These are phyloP conservation scores for Geotria australis DNA, from an alignment of 2,797 vertebrate species.

Conservation along the genomic window DNA sequence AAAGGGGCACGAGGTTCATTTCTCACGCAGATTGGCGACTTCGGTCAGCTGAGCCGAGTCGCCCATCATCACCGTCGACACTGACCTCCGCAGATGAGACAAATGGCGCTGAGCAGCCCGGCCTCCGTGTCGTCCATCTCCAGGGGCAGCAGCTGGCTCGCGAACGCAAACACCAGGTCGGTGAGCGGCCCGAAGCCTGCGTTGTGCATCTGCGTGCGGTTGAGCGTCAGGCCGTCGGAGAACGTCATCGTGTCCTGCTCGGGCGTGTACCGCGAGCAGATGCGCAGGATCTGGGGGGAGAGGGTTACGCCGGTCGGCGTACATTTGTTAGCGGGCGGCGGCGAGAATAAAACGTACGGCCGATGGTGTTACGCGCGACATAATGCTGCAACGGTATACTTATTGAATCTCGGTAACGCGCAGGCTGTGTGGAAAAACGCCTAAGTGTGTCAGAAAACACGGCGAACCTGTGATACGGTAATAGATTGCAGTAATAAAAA, in stretches of 20 bases:
- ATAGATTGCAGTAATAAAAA: no score
- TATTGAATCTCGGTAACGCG: no score
- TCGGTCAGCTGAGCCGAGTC: background rate
- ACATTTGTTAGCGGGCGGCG: no score
- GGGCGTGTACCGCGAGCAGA: conserved; percentile 70
- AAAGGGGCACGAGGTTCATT: no score
- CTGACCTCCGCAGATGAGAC: conserved; percentile 66
- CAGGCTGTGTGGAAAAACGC: no score
- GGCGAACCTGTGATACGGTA: no score
- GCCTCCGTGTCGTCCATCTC: conserved; percentile 89
- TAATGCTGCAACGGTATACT: no score
- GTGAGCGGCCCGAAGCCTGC: conserved; percentile 70
- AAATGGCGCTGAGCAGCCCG: conserved; percentile 83
- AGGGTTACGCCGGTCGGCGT: no score
- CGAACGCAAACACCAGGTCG: conserved; percentile 72
- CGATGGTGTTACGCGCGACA: no score
- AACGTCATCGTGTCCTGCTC: conserved; percentile 92
- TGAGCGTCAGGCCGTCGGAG: conserved; percentile 68
- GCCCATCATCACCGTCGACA: background rate
- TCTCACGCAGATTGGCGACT: no score
- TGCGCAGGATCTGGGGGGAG: conserved; percentile 41
- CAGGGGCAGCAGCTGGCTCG: conserved; percentile 68
- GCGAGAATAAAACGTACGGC: no score
- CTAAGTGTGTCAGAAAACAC: no score
- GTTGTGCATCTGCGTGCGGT: conserved; percentile 86